phyloP scores from a whole-genome alignment of 2,797 vertebrate species.

The Pangasius larnaudii region DNA sequence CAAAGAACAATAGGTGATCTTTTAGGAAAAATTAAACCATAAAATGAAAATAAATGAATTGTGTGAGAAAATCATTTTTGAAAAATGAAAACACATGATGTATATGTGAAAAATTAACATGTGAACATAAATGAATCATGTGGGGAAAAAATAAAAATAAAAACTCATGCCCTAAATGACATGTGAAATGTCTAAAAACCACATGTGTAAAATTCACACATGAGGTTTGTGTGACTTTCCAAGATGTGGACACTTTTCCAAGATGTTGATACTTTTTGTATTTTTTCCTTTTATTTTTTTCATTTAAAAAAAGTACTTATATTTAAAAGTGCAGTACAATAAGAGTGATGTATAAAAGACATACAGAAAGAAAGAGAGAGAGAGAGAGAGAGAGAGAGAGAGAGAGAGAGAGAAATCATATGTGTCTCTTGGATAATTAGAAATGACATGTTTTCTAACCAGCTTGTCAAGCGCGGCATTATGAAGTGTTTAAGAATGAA shows the following conservation, averaged over 20 bases:
- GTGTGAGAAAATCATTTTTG: neutral
- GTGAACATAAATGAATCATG: neutral
- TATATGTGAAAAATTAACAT: neutral
- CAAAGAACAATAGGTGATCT: neutral
- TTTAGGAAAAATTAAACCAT: neutral
- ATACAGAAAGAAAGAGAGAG: neutral
- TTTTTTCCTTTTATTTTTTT: neutral
- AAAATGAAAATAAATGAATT: neutral
- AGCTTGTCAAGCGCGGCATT: constrained; percentile 61
- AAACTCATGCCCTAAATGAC: neutral
- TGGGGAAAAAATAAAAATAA: neutral
- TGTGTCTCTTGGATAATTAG: constrained; percentile 64
- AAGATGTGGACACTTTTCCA: neutral
- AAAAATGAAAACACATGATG: neutral
- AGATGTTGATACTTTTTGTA: neutral
- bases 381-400: neutral
- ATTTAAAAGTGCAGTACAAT: neutral
- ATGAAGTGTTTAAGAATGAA: constrained; percentile 66
- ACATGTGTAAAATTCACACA: neutral
- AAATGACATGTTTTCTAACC: constrained; percentile 73
- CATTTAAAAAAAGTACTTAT: neutral
- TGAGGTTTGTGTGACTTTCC: neutral
- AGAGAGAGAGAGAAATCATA: neutral
- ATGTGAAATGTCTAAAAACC: neutral
- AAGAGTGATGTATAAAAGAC: neutral